Conservation (phyloP, 2,797 vertebrate species). For the Chelon auratus region DNA sequence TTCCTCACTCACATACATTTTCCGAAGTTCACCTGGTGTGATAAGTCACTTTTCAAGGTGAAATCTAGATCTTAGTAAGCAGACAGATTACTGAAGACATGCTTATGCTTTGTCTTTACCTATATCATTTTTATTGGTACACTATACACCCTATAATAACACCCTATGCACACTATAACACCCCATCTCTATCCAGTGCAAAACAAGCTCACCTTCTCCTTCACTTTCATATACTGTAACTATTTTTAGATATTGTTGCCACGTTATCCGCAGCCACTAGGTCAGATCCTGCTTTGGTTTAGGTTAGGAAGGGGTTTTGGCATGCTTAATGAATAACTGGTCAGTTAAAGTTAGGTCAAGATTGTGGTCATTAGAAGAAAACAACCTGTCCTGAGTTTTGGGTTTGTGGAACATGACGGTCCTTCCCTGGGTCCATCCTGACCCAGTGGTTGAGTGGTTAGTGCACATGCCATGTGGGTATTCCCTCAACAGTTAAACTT, state of each 20-base stretch:
- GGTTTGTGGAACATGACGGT: too few relatives aligned
- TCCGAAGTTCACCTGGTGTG: not conserved
- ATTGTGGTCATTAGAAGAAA: too few relatives aligned
- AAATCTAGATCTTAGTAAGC: constrained; percentile 5
- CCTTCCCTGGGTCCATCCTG: too few relatives aligned
- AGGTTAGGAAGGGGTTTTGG: not conserved
- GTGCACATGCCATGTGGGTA: too few relatives aligned
- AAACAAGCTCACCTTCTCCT: constrained; percentile 13
- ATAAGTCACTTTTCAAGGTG: constrained; percentile 16
- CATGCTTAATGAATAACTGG: not conserved
- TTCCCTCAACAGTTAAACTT: too few relatives aligned
- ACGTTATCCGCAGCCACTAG: not conserved
- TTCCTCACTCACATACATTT: not conserved
- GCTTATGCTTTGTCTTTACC: not conserved
- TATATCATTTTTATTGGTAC: not conserved
- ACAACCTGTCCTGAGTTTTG: too few relatives aligned
- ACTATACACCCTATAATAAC: not conserved
- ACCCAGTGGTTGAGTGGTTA: too few relatives aligned
- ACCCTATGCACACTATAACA: too few relatives aligned
- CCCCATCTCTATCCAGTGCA: too few relatives aligned
- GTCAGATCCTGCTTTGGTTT: constrained; percentile 1
- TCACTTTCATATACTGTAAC: not conserved
- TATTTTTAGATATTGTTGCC: constrained; percentile 18
- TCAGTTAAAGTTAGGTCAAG: not conserved
- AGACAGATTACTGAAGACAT: not conserved